phyloP scores from a whole-genome alignment of 2,888 invertebrate genomes.

The Strigamia crassipes region DNA sequence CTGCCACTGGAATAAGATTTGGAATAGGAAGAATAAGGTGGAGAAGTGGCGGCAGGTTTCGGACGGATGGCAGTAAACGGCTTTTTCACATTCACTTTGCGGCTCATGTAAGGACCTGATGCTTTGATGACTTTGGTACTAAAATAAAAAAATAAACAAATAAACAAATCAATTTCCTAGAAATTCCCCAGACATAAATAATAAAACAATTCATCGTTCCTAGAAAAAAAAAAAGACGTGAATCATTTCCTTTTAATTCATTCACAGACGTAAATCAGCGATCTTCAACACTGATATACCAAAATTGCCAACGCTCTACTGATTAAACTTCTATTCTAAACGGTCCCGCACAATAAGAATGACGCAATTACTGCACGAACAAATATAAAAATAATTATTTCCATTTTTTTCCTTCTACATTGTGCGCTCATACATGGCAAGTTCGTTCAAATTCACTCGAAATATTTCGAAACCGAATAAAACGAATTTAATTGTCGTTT shows the following conservation, averaged over 20 bases:
- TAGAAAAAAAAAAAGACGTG: neutral
- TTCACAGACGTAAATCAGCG: neutral
- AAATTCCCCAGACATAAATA: neutral
- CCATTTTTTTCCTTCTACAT: neutral
- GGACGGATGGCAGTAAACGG: slow-evolving; percentile 50
- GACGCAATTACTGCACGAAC: neutral
- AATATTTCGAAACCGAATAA: neutral
- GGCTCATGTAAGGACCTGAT: slow-evolving; percentile 85
- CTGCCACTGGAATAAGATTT: slow-evolving; percentile 4
- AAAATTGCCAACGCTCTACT: neutral
- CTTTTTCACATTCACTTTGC: slow-evolving; percentile 78
- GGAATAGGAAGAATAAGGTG: slow-evolving; percentile 20
- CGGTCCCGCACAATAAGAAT: neutral
- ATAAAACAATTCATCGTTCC: neutral
- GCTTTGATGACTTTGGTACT: slow-evolving; percentile 93
- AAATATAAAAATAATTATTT: neutral
- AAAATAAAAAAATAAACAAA: slow-evolving; percentile 57
- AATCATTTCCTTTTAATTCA: neutral
- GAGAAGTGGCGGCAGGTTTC: slow-evolving; percentile 53
- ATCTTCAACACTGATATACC: neutral
- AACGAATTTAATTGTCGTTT: too few species aligned
- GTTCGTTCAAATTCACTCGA: neutral
- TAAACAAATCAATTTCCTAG: slow-evolving; percentile 45
- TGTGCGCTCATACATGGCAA: neutral
- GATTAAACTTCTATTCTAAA: neutral